Base-by-base conservation (phyloP, 2,113 vertebrate species). In the Halichoeres trimaculatus region DNA sequence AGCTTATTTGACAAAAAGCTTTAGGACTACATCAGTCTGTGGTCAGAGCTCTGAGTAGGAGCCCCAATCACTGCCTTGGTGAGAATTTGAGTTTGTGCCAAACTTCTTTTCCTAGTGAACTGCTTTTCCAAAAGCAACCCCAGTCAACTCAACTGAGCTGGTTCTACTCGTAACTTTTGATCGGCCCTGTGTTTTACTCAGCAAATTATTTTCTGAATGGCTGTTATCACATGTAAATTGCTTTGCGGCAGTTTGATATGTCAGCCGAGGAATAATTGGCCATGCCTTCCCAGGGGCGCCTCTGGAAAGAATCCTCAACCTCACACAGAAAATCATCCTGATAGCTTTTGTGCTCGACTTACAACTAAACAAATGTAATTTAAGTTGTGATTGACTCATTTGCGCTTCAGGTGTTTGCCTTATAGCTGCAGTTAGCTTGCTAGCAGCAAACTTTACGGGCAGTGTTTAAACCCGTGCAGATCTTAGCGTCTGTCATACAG, bases 1-100 rank as follows among this genome's bases (percentile, higher is more conserved):
- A 62, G 78, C 74, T 76, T 14, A 58, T 80, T 81, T 86, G 82
- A 87, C 85, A 80, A 72, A 50, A 74, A 77, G 60, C 66, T 72
- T 57, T 78, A 52, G 52, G 59, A 75, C 52, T 51, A 70, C 61
- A 63, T 52, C 47, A 56, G 76, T 78, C 60, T 74, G 74, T 40
- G 47, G 73, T 58, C 68, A 53, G 53, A 9, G n/a, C 47, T 78
- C 43, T 40, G 22, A 56, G 47, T 51, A 63, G 80, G 24, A 68
- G 51, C 16, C 24, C 36, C 38, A 48, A 53, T 40, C 69, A 57
- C 35, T 36, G 57, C 47, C 38, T 17, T 6, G 45, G 8, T 47
- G 76, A 50, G 51, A 24, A 66, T 66, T 64, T 64, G 35, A 80
- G 14, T 53, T 17, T 57, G 12, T 52, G 38, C 80, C 30, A 30